Evolutionary conservation across 2,888 invertebrate species (phyloP).

Genomic region (Dicranocentrus wangi): DNA sequence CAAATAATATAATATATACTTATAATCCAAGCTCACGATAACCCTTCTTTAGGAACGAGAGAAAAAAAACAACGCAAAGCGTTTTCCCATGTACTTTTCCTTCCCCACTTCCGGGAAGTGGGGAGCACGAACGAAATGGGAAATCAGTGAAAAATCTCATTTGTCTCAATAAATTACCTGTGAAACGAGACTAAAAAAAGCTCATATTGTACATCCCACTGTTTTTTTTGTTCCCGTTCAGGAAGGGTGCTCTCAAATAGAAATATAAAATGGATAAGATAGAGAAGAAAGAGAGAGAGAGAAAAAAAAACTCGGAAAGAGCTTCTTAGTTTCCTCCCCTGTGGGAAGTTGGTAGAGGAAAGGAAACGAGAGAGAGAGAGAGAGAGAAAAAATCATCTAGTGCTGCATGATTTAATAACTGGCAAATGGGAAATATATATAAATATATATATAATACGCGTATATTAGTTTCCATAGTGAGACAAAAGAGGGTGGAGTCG

Average conservation of each 20-base stretch:
- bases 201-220: no score
- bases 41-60: no score
- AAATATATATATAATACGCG: neutral
- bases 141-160: conserved; percentile 45
- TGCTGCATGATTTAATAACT: conserved; percentile 38
- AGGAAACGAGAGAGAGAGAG: neutral
- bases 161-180: conserved; percentile 50
- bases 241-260: neutral
- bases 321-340: conserved; percentile 21
- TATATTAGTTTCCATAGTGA: no score
- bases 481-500: conserved; percentile 59
- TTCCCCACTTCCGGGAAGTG: no score
- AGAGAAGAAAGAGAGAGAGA: conserved; percentile 9
- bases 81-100: no score
- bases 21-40: no score
- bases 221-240: no score
- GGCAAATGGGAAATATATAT: conserved; percentile 16
- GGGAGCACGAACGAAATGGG: neutral
- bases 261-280: conserved; percentile 35
- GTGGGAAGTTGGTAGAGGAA: neutral
- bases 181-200: neutral
- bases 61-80: no score
- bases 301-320: neutral
- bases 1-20: neutral
- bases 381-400: neutral